Evolutionary conservation across 2,797 vertebrate species (phyloP), one percentile per base, ranked within the genome.

Genomic region (Fistularia tabacaria): DNA sequence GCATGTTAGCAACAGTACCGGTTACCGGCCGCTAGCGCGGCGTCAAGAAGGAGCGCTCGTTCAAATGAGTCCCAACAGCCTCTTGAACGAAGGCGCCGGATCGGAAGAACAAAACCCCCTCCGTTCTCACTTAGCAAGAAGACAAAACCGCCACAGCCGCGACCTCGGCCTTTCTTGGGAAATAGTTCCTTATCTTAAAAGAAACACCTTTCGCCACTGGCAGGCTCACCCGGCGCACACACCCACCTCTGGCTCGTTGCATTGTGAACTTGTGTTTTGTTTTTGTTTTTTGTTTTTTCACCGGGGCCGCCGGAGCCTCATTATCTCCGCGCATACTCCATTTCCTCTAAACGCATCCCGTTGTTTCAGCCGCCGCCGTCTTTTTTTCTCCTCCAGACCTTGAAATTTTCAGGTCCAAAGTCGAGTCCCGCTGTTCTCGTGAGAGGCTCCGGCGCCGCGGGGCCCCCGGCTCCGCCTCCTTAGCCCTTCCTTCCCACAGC

Each of bases 181-280:
- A 73, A 76, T 46, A 59, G 52, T 70, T 77, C 39, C 73, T 81
- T 86, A 82, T 90, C 85, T 77, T 62, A 71, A 83, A 73, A 77
- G 76, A 72, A 71, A 71, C 79, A 84, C 71, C 72, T 86, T 78
- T 52, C 66, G 69, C 54, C 36, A 14, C n/a, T 38, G 25, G 25
- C 25, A n/a, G 25, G 25, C 25, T 25, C 25, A 25, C 25, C 25
- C 25, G 25, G 25, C 25, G 25, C 25, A 5, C 25, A 5, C 25
- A 25, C 25, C 25, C 2, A 25, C 2, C 25, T 25, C 25, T 25
- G 25, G 25, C 25, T 25, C 25, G 2, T 25, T 25, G 25, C 25
- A 25, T 25, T 25, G 25, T 25, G 2, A 25, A 25, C 25, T 25
- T 25, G 25, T 25, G 25, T 25, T 25, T 25, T 25, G 25, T 5